These are phyloP conservation scores for Staurois parvus DNA, from an alignment of 2,797 vertebrate genomes.

Conservation along the genomic window DNA sequence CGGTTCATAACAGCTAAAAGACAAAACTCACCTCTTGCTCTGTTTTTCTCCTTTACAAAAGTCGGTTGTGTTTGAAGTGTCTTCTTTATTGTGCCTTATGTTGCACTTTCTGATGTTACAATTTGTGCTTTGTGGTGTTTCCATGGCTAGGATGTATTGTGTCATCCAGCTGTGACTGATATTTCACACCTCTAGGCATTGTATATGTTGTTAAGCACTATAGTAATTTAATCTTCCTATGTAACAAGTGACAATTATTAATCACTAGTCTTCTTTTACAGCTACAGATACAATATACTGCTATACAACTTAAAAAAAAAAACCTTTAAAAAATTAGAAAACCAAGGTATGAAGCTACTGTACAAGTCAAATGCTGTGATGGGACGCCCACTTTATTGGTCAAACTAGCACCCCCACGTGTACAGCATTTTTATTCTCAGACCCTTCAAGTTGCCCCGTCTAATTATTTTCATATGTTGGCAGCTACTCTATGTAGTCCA, in stretches of 20 bases:
- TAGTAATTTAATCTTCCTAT: constrained; percentile 8
- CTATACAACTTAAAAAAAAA: neutral
- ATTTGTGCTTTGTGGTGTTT: neutral
- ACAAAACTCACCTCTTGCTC: neutral
- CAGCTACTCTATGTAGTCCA: no score
- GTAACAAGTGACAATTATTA: neutral
- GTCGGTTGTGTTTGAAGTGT: neutral
- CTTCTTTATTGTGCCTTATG: neutral
- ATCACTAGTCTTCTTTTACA: neutral
- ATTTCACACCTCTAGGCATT: constrained; percentile 21
- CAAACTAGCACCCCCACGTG: no score
- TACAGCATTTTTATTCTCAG: no score
- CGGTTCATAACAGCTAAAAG: neutral
- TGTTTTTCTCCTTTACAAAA: neutral
- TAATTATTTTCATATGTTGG: no score
- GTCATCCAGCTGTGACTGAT: constrained; percentile 22
- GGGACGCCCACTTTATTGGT: no score
- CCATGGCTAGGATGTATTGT: constrained; percentile 2
- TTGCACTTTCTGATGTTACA: constrained; percentile 6
- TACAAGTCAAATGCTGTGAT: no score
- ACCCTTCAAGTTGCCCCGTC: no score
- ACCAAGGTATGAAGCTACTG: neutral
- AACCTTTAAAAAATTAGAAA: neutral
- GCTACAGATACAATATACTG: neutral
- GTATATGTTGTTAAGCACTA: neutral